Conservation (phyloP, 1,140 invertebrate genomes). For the Yoshiicerus persimilis region DNA sequence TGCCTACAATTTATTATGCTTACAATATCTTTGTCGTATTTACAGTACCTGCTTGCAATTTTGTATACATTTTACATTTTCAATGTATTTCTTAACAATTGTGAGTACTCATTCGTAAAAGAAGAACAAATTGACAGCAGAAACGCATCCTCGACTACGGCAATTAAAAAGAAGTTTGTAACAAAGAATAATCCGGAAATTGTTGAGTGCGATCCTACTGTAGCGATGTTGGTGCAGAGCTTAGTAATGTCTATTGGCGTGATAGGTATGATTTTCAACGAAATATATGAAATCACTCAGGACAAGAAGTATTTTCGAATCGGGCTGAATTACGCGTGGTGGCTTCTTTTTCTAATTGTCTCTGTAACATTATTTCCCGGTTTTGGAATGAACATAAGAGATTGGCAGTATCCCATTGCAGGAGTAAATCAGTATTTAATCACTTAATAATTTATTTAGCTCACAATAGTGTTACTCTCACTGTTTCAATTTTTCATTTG, state of each 20-base stretch:
- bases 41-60: not conserved
- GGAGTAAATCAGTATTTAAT: not conserved
- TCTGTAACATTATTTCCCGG: not conserved
- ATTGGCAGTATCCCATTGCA: constrained; percentile 32
- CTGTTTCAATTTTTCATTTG: not conserved
- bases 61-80: constrained; percentile 35
- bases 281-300: not conserved
- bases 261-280: not conserved
- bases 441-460: no score
- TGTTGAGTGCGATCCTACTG: not conserved
- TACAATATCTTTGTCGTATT: not conserved
- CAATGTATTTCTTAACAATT: constrained; percentile 18
- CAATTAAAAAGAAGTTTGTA: no score
- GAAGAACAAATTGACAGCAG: not conserved
- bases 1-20: not conserved
- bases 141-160: no score
- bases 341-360: not conserved
- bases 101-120: not conserved
- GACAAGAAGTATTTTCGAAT: not conserved
- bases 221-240: not conserved
- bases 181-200: not conserved
- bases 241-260: not conserved
- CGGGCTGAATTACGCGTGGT: constrained; percentile 15
- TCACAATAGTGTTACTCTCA: not conserved
- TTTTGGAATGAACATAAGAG: not conserved